Conservation (phyloP, 30 jellyfish, hydroid and myxozoan genomes). For the Morbakka virulenta region DNA sequence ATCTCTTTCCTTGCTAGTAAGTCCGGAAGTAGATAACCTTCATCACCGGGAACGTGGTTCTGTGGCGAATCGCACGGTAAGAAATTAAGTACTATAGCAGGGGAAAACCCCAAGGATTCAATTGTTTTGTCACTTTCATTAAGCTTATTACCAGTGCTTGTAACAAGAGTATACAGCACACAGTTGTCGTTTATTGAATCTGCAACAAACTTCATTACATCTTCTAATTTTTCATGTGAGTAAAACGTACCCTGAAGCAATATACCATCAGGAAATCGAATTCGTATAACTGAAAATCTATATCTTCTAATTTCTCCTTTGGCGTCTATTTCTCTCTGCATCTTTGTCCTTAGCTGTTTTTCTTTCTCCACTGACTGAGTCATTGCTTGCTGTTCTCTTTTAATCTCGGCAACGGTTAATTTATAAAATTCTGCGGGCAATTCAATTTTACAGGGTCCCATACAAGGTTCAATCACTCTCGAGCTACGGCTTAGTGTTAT, state of each 20-base stretch:
- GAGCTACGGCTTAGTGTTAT: constrained; percentile 59
- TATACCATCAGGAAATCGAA: constrained; percentile 87
- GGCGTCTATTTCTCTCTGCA: constrained; percentile 68
- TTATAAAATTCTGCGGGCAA: constrained; percentile 65
- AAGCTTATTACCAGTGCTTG: constrained; percentile 53
- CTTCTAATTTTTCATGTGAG: constrained; percentile 58
- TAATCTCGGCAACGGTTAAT: constrained; percentile 56
- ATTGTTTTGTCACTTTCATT: constrained; percentile 6
- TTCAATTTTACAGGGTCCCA: constrained; percentile 27
- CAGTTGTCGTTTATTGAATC: constrained; percentile 58
- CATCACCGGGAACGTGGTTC: no score
- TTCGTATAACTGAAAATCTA: constrained; percentile 56
- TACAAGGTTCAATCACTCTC: constrained; percentile 59
- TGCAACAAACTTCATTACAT: constrained; percentile 46
- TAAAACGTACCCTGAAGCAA: constrained; percentile 81
- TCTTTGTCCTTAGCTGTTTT: constrained; percentile 62
- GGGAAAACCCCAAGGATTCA: constrained; percentile 57
- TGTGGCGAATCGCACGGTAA: no score
- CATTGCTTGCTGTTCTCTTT: constrained; percentile 45
- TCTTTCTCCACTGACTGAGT: constrained; percentile 45
- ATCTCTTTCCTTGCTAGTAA: no score
- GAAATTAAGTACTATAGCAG: constrained; percentile 81
- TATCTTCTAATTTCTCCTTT: constrained; percentile 17
- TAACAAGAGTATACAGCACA: constrained; percentile 59
- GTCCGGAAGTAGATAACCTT: no score